phyloP scores from a whole-genome alignment of 2,797 vertebrate genomes.

The Tapirus indicus region DNA sequence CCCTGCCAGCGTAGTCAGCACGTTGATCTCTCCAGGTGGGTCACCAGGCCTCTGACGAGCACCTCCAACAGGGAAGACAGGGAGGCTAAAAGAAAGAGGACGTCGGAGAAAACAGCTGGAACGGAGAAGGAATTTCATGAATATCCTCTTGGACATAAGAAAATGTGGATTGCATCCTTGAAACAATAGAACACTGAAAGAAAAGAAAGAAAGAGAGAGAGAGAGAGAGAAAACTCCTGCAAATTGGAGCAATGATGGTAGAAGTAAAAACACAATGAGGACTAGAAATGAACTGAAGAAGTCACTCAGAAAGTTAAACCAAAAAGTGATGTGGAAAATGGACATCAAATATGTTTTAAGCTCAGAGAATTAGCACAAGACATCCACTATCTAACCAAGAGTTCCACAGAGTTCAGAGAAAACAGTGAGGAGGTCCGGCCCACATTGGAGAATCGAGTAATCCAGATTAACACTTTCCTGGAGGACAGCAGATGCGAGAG shows the following conservation, averaged over 20 bases:
- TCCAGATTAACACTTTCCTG: not conserved
- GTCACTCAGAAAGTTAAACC: not conserved
- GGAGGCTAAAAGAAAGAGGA: not conserved
- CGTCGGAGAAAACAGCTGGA: not conserved
- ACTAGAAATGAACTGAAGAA: not conserved
- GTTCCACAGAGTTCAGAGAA: not conserved
- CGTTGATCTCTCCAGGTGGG: too few species aligned
- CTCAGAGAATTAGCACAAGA: not conserved
- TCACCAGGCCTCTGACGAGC: not conserved
- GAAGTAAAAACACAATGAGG: not conserved
- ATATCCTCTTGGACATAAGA: not conserved
- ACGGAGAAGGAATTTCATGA: not conserved
- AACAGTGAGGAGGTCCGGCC: not conserved
- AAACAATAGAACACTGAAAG: not conserved
- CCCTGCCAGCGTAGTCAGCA: not conserved
- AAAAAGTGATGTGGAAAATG: not conserved
- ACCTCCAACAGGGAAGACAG: not conserved
- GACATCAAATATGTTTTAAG: not conserved
- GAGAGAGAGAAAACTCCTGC: not conserved
- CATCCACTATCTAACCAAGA: not conserved
- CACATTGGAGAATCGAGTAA: too few species aligned
- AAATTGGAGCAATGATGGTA: not conserved
- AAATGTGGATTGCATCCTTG: not conserved
- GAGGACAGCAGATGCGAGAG: not conserved
- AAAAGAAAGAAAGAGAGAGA: too few species aligned